Evolutionary conservation across 2,113 vertebrate genomes (phyloP).

Genomic region (Mus pahari): DNA sequence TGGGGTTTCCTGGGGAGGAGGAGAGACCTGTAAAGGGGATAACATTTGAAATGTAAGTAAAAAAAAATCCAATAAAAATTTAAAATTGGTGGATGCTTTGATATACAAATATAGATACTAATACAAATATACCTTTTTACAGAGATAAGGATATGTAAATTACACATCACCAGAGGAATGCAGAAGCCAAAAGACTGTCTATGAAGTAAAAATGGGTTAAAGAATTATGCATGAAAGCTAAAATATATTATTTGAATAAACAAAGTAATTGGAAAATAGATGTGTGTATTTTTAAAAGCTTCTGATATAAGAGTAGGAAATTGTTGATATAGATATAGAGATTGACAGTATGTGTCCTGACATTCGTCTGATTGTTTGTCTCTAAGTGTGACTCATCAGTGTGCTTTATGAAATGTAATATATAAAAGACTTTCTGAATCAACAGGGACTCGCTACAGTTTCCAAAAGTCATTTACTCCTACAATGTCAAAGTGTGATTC

Average conservation of each 20-base stretch:
- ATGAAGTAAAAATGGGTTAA: conserved; percentile 28
- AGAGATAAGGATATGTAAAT: conserved; percentile 1
- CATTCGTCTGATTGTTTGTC: conserved; percentile 64
- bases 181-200: conserved; percentile 25
- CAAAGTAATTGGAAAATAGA: conserved; percentile 39
- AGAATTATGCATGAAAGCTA: conserved; percentile 40
- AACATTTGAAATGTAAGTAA: too few species aligned
- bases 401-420: conserved; percentile 58
- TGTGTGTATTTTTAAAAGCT: conserved; percentile 21
- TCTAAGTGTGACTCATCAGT: conserved; percentile 46
- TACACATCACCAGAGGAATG: not conserved
- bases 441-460: conserved; percentile 53
- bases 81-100: not conserved
- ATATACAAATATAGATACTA: not conserved
- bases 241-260: conserved; percentile 53
- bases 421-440: conserved; percentile 51
- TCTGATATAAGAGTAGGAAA: conserved; percentile 22
- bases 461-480: conserved; percentile 70
- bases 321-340: not conserved
- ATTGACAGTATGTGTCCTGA: conserved; percentile 56
- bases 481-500: conserved; percentile 73
- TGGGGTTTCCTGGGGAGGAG: too few species aligned
- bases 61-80: too few species aligned
- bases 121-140: not conserved
- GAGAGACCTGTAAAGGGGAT: too few species aligned